These are phyloP conservation scores for Cryptus viduatorius DNA, from an alignment of 2,888 invertebrate genomes.

Conservation along the genomic window DNA sequence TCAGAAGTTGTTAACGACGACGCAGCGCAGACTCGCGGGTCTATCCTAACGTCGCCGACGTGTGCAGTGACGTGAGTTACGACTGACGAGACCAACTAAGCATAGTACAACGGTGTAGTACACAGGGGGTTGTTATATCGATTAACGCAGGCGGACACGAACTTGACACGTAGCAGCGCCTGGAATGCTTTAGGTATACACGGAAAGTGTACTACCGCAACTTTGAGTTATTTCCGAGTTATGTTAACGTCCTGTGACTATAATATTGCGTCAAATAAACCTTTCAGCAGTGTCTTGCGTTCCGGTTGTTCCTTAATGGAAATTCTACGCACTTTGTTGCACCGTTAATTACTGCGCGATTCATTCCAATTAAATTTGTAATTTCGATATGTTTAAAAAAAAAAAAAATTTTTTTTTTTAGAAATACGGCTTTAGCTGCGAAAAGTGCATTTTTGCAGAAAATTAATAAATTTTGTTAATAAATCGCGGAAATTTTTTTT, in stretches of 20 bases:
- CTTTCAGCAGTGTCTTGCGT: too few relatives aligned
- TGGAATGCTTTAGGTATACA: conserved; percentile 39
- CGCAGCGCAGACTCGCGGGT: conserved; percentile 41
- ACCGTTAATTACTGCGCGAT: too few relatives aligned
- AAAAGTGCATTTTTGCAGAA: too few relatives aligned
- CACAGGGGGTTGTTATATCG: conserved; percentile 62
- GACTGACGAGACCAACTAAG: conserved; percentile 18
- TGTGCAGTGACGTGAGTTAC: conserved; percentile 7
- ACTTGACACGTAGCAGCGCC: conserved; percentile 71
- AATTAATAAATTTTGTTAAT: too few relatives aligned
- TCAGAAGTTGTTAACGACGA: conserved; percentile 18
- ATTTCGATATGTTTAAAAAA: too few relatives aligned
- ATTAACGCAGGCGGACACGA: conserved; percentile 72
- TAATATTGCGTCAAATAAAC: too few relatives aligned
- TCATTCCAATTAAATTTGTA: too few relatives aligned
- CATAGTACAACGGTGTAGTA: background rate
- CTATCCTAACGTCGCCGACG: conserved; percentile 22
- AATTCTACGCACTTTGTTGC: too few relatives aligned
- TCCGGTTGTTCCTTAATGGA: too few relatives aligned
- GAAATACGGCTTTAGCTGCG: too few relatives aligned
- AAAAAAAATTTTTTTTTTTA: too few relatives aligned
- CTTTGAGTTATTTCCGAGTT: background rate
- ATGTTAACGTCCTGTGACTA: background rate
- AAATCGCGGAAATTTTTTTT: too few relatives aligned
- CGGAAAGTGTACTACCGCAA: background rate